Base-by-base conservation (phyloP, 2,113 vertebrate species). In the Euleptes europaea region DNA sequence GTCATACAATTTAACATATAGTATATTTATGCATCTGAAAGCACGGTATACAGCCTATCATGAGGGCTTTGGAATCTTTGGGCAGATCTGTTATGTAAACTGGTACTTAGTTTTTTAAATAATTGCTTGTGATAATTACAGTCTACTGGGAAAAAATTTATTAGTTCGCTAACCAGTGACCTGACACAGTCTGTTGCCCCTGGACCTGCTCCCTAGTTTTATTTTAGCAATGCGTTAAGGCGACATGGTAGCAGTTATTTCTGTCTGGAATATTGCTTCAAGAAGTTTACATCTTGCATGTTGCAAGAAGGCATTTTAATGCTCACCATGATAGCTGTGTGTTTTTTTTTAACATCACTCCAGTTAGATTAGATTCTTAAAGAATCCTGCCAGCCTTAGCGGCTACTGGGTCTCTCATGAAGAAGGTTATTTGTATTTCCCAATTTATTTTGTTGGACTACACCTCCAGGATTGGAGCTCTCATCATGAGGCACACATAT, bases 41-140 rank as follows among this genome's bases (percentile, higher is more conserved):
- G n/a, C 66, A 63, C 26, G 82, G 67, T 66, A 83, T 54, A 54
- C 14, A 73, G 66, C 11, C 0, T 69, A 69, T 26, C 0, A 0
- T 23, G 1, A 86, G 63, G 65, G 31, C 33, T 83, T 77, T 90
- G 76, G 82, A n/a, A n/a, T n/a, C n/a, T n/a, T n/a, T n/a, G n/a
- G n/a, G n/a, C n/a, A n/a, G n/a, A n/a, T n/a, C n/a, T n/a, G n/a
- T n/a, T 57, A 49, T 1, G 1, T 71, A 86, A 87, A 88, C 17
- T 23, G 6, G 26, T 28, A 71, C 28, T 89, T 35, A 26, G n/a
- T 21, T 66, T 47, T 76, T 90, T 65, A 91, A 90, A 87, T 78
- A 84, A 86, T 74, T 74, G 63, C 40, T 84, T 90, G 28, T 88
- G n/a, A 86, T 91, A 83, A 88, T 70, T 87, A 69, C 51, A 75